Conservation (phyloP, 2,113 vertebrate species). For the Bombycilla garrulus region DNA sequence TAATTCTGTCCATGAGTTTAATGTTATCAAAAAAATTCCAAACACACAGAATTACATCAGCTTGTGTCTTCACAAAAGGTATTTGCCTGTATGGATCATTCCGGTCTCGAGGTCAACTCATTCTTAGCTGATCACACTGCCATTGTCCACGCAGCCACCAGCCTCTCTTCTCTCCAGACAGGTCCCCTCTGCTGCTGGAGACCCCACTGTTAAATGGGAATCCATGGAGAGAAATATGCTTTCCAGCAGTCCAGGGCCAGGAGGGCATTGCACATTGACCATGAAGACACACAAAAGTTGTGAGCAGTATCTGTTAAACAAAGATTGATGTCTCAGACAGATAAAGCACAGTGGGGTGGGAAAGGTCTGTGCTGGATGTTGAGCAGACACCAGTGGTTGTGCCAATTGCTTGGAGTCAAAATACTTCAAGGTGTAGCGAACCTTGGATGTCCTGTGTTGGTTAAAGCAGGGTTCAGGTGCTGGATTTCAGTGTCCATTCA, state of each 20-base stretch:
- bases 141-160: accelerated
- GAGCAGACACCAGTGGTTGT: neutral
- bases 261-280: accelerated
- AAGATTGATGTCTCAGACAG: neutral
- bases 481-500: neutral
- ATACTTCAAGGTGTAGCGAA: neutral
- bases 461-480: neutral
- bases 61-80: neutral
- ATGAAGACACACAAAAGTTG: neutral
- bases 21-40: neutral
- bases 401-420: neutral
- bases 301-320: neutral
- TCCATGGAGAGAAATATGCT: neutral
- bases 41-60: neutral
- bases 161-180: neutral
- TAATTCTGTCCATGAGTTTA: neutral
- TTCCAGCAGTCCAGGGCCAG: neutral
- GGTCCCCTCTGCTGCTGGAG: neutral
- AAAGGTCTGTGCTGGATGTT: neutral
- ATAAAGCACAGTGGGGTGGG: neutral
- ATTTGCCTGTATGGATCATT: neutral
- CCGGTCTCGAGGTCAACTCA: neutral
- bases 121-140: neutral
- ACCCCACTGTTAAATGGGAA: neutral
- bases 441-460: neutral